These are phyloP conservation scores for Aspidiotus rigidus DNA, from an alignment of 2,888 invertebrate genomes.

Conservation along the genomic window DNA sequence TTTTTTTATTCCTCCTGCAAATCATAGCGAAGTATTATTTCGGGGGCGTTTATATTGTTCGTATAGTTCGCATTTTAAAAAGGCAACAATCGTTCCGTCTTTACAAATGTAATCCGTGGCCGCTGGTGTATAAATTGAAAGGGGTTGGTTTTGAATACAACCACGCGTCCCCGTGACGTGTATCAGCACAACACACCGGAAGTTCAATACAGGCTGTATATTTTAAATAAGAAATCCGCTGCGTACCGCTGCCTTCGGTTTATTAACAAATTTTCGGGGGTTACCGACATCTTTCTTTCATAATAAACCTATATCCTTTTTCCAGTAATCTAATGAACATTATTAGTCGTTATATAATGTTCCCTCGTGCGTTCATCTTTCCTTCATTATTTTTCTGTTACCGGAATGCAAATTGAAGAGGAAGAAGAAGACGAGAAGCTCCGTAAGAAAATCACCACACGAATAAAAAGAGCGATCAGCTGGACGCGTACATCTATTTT, in stretches of 20 bases:
- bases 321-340: too few relatives aligned
- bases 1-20: not conserved
- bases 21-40: conserved; percentile 28
- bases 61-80: not conserved
- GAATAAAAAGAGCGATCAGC: too few relatives aligned
- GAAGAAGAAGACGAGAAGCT: too few relatives aligned
- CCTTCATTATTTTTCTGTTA: too few relatives aligned
- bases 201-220: conserved; percentile 11
- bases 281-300: too few relatives aligned
- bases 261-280: not conserved
- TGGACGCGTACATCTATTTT: too few relatives aligned
- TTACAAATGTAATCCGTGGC: conserved; percentile 31
- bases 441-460: too few relatives aligned
- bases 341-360: too few relatives aligned
- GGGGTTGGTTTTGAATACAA: conserved; percentile 29
- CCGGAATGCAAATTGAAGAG: too few relatives aligned
- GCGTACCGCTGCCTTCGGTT: not conserved
- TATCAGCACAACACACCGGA: conserved; percentile 20
- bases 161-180: conserved; percentile 11
- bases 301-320: too few relatives aligned
- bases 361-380: too few relatives aligned
- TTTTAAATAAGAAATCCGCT: conserved; percentile 7
- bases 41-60: conserved; percentile 26
- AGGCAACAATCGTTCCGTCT: conserved; percentile 15
- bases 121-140: conserved; percentile 20